A percentile compares a stretch with the other conserved stretches of the same genome.
Conservation (phyloP, 2,113 vertebrate species). For the Bostrychus sinensis region DNA sequence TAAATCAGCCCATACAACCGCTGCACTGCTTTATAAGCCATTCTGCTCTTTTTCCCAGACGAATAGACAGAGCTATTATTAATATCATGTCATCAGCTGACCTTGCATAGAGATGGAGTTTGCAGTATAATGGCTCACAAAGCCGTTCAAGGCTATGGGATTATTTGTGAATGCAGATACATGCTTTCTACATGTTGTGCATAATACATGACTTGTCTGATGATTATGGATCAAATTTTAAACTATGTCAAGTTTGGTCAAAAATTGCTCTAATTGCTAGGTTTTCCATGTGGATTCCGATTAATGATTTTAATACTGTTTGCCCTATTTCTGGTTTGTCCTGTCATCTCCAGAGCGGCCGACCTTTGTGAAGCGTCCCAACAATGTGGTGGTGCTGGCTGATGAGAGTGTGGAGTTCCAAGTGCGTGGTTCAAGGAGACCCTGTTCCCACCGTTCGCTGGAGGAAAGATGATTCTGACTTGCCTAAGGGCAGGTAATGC, state of each 20-base stretch:
- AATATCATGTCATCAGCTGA: slow-evolving; percentile 45
- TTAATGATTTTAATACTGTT: slow-evolving; percentile 2
- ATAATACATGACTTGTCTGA: slow-evolving; percentile 19
- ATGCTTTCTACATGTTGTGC: slow-evolving; percentile 22
- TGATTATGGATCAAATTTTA: slow-evolving; percentile 6
- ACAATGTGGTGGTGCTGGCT: slow-evolving; percentile 88
- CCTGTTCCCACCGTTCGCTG: slow-evolving; percentile 92
- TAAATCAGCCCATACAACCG: not conserved
- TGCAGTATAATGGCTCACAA: slow-evolving; percentile 25
- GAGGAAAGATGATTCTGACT: slow-evolving; percentile 92
- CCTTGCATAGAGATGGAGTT: slow-evolving; percentile 53
- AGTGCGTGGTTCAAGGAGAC: slow-evolving; percentile 91
- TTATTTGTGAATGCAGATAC: slow-evolving; percentile 36
- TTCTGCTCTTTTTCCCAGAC: slow-evolving; percentile 45
- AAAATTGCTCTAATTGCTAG: slow-evolving; percentile 6
- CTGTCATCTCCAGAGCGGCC: slow-evolving; percentile 78
- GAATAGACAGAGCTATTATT: slow-evolving; percentile 59
- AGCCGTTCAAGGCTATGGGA: slow-evolving; percentile 59
- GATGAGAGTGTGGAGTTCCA: slow-evolving; percentile 91
- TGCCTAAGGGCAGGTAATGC: slow-evolving; percentile 89
- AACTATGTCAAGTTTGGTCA: not conserved
- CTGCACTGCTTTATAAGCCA: slow-evolving; percentile 28
- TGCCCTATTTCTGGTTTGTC: not conserved
- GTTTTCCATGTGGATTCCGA: not conserved
- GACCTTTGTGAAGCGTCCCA: slow-evolving; percentile 90